Percentiles rank a stretch among this genome's conserved stretches.
Conservation (phyloP, 2,888 invertebrate species). For the Heliconius ismenius region DNA sequence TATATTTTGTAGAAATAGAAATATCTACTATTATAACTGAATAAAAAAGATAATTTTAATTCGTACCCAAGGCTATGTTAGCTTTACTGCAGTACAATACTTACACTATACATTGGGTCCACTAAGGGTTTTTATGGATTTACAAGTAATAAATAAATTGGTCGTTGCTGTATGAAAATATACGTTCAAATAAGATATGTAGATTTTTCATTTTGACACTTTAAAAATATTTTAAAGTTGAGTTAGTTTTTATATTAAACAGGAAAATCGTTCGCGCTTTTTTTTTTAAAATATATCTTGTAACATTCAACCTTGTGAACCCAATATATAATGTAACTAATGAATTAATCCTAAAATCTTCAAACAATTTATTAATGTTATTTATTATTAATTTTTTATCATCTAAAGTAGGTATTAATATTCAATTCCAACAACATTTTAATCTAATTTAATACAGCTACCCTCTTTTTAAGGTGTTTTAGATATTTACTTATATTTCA, state of each 20-base stretch:
- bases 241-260: too few relatives aligned
- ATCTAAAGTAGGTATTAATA: constrained; percentile 48
- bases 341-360: constrained; percentile 4
- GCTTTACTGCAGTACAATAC: not conserved
- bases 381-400: constrained; percentile 16
- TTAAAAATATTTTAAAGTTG: not conserved
- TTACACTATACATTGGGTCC: not conserved
- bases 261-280: too few relatives aligned
- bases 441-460: constrained; percentile 42
- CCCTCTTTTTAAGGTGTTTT: constrained; percentile 22
- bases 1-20: not conserved
- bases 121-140: not conserved
- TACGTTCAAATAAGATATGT: constrained; percentile 1
- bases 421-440: constrained; percentile 62
- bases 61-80: constrained; percentile 6
- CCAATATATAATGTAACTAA: constrained; percentile 9
- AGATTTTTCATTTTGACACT: not conserved
- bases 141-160: not conserved
- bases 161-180: not conserved
- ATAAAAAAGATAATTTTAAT: not conserved
- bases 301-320: not conserved
- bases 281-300: not conserved
- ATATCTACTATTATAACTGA: not conserved
- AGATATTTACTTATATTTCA: constrained; percentile 26
- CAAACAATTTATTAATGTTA: constrained; percentile 8